A percentile compares a stretch with the other conserved stretches of the same genome.
Evolutionary conservation across 1,140 invertebrate genomes (phyloP).

Genomic region (Drosophila grimshawi): DNA sequence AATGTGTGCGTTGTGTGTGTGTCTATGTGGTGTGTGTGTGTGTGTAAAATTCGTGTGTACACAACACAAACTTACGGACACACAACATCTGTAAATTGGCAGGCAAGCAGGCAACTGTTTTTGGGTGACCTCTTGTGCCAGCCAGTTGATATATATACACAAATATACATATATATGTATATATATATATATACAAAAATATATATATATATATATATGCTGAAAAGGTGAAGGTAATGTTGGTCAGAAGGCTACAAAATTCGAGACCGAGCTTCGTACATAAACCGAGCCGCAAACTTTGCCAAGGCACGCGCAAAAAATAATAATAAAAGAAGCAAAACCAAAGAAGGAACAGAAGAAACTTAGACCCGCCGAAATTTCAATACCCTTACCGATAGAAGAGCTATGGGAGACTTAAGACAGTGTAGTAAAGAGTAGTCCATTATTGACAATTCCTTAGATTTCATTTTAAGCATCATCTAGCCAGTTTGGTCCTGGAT

Average conservation of each 20-base stretch:
- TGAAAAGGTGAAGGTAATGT: constrained; percentile 78
- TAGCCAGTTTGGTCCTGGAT: too few relatives aligned
- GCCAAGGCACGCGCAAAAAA: constrained; percentile 46
- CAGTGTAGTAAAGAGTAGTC: too few relatives aligned
- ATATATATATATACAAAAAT: not conserved
- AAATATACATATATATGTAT: constrained; percentile 13
- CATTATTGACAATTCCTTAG: too few relatives aligned
- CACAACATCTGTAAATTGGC: constrained; percentile 77
- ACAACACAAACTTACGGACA: constrained; percentile 10
- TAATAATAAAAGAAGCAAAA: constrained; percentile 23
- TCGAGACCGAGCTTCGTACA: constrained; percentile 53
- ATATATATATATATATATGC: constrained; percentile 27
- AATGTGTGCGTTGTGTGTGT: not conserved
- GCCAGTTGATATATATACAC: constrained; percentile 31
- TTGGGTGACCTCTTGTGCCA: constrained; percentile 69
- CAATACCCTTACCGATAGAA: not conserved
- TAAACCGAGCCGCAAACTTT: constrained; percentile 76
- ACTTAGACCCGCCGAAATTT: not conserved
- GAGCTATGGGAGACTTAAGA: not conserved
- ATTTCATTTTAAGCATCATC: too few relatives aligned
- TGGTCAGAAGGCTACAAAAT: constrained; percentile 67
- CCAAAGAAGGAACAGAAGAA: constrained; percentile 13
- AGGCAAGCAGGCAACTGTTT: constrained; percentile 49
- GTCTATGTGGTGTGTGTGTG: constrained; percentile 20
- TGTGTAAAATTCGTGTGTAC: constrained; percentile 62